These are phyloP conservation scores for Gambusia affinis DNA, from an alignment of 2,113 vertebrate genomes.

Conservation along the genomic window DNA sequence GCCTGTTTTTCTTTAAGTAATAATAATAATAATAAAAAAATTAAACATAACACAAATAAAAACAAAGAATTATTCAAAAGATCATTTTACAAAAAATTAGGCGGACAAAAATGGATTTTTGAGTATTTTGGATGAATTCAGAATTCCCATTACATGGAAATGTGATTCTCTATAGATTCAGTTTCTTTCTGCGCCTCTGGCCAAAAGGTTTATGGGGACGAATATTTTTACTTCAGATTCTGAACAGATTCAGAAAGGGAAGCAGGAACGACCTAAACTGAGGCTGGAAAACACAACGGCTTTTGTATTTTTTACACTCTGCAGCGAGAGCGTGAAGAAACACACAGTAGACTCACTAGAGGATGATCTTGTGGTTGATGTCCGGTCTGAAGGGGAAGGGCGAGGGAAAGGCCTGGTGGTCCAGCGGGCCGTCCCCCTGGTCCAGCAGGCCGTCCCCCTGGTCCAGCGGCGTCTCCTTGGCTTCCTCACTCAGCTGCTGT, in stretches of 20 bases:
- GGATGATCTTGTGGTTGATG: slow-evolving; percentile 90
- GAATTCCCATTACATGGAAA: too few relatives aligned
- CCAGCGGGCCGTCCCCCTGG: slow-evolving; percentile 38
- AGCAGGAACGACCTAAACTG: not conserved
- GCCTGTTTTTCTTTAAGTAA: too few relatives aligned
- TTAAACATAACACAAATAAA: too few relatives aligned
- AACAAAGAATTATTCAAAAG: too few relatives aligned
- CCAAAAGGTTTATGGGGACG: not conserved
- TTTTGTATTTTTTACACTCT: not conserved
- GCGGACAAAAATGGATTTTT: too few relatives aligned
- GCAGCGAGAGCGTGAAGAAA: not conserved
- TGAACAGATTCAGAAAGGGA: too few relatives aligned
- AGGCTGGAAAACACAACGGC: not conserved
- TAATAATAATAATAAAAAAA: too few relatives aligned
- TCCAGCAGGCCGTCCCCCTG: slow-evolving; percentile 54
- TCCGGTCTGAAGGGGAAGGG: slow-evolving; percentile 90
- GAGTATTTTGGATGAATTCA: too few relatives aligned
- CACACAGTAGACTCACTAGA: slow-evolving; percentile 85
- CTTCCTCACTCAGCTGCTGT: slow-evolving; percentile 65
- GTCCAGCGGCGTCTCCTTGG: slow-evolving; percentile 12
- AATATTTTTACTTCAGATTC: not conserved
- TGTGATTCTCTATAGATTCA: too few relatives aligned
- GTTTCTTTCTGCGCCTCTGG: too few relatives aligned
- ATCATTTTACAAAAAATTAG: too few relatives aligned
- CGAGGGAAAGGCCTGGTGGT: slow-evolving; percentile 76